phyloP scores from a whole-genome alignment of 1,140 invertebrate genomes.

The Leptoteleia sp. region DNA sequence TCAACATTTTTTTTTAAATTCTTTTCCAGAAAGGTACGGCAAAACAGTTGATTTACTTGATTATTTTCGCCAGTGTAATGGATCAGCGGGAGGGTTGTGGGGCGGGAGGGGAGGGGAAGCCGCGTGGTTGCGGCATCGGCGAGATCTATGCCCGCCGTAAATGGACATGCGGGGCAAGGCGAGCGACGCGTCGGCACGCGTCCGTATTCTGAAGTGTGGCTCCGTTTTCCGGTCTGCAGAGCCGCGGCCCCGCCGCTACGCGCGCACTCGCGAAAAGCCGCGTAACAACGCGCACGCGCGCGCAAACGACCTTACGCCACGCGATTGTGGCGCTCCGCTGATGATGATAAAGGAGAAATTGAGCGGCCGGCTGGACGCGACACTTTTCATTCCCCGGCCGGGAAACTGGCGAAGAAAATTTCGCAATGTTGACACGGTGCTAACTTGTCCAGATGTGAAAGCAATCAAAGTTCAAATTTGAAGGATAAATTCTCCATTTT shows the following conservation, averaged over 20 bases:
- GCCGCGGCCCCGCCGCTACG: slow-evolving; percentile 68
- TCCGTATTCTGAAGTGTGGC: slow-evolving; percentile 68
- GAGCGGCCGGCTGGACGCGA: not conserved
- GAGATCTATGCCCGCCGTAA: slow-evolving; percentile 56
- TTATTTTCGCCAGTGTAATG: too few relatives aligned
- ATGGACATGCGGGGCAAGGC: slow-evolving; percentile 71
- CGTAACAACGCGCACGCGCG: slow-evolving; percentile 36
- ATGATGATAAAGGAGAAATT: slow-evolving; percentile 1
- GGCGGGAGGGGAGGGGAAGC: slow-evolving; percentile 3
- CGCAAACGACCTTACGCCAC: slow-evolving; percentile 70
- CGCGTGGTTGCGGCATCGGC: slow-evolving; percentile 40
- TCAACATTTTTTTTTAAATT: too few relatives aligned
- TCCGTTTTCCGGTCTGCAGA: slow-evolving; percentile 71
- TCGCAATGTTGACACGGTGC: too few relatives aligned
- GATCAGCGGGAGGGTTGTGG: too few relatives aligned
- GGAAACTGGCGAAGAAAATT: too few relatives aligned
- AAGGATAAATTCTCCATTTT: too few relatives aligned
- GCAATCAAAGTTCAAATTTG: too few relatives aligned
- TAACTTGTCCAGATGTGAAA: too few relatives aligned
- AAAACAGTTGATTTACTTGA: too few relatives aligned
- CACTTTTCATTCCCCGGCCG: not conserved
- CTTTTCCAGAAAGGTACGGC: too few relatives aligned
- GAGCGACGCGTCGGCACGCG: slow-evolving; percentile 70
- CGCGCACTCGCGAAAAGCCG: slow-evolving; percentile 22
- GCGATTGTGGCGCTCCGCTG: not conserved